Evolutionary conservation across 2,888 invertebrate genomes (phyloP), one percentile per base, ranked within the genome.

Genomic region (Agrochola lychnidis): DNA sequence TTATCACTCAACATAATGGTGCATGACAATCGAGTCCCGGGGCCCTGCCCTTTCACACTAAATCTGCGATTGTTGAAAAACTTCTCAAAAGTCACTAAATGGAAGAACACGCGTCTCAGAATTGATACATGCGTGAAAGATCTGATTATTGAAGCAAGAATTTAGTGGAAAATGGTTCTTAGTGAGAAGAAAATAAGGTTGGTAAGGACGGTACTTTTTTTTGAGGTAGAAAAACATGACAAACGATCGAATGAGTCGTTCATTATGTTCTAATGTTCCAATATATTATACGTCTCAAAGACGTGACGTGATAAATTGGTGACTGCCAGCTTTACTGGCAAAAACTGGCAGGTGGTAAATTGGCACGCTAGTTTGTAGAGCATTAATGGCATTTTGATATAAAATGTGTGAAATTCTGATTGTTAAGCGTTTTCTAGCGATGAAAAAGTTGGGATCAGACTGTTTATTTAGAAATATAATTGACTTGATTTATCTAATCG

Each of bases 231-330:
- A 93, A 94, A 94, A 94, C 93, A 93, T 95, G 95, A 95, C 94
- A 94, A 94, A 96, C 93, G 94, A 92, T 90, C 90, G 87, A 90
- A 91, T 91, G 92, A 94, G 92, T 92, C 93, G 94, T 94, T 95
- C 95, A 95, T 96, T 95, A 94, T 95, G 91, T 92, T 93, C 92
- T 96, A 96, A 96, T 96, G 95, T 93, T 91, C 94, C 94, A 94
- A 96, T 96, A 96, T 94, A 95, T 95, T 94, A 95, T 94, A 90
- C 91, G 93, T 92, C 92, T 92, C 92, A 91, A 95, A 94, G 93
- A 93, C 91, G 92, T 92, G 90, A 89, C 86, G 87, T 91, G 91
- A 95, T 95, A 95, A 95, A 96, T 95, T 93, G 95, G 90, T 84
- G 84, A 89, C 89, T 91, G 92, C 90, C 90, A 89, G 91, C 90